Evolutionary conservation across 2,113 vertebrate genomes (phyloP).

Genomic region (Chamaetylas fuelleborni): DNA sequence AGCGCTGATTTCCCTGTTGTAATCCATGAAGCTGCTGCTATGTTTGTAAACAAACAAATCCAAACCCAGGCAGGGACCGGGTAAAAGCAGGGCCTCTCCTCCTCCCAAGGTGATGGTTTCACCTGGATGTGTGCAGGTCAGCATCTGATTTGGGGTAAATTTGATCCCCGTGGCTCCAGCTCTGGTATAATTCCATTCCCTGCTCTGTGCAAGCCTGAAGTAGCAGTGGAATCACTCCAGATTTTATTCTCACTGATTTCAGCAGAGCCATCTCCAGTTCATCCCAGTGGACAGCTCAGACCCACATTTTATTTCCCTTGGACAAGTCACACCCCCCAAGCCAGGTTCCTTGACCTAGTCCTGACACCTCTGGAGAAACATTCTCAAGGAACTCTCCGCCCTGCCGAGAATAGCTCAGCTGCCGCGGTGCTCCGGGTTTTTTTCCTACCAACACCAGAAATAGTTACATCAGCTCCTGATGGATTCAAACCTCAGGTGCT

Average conservation of each 20-base stretch:
- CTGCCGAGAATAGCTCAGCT: conserved; percentile 4
- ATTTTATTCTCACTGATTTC: neutral
- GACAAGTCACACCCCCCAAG: neutral
- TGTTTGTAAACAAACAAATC: neutral
- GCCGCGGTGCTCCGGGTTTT: neutral
- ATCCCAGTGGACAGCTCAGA: neutral
- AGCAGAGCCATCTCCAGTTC: fast-evolving
- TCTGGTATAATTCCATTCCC: neutral
- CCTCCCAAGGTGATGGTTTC: neutral
- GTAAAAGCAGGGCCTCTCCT: neutral
- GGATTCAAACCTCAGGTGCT: conserved; percentile 4
- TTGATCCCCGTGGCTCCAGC: neutral
- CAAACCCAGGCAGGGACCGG: fast-evolving
- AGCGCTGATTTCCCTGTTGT: neutral
- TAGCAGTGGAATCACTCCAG: neutral
- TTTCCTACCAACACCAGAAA: conserved; percentile 17
- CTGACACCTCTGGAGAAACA: neutral
- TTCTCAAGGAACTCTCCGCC: neutral
- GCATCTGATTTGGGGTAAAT: neutral
- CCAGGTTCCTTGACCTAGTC: conserved; percentile 34
- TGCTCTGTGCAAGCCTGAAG: neutral
- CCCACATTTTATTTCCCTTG: neutral
- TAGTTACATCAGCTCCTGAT: conserved; percentile 50
- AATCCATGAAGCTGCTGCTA: neutral
- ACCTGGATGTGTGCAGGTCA: neutral